These are phyloP conservation scores for Ambastaia sidthimunki DNA, from an alignment of 2,797 vertebrate genomes.

Conservation along the genomic window DNA sequence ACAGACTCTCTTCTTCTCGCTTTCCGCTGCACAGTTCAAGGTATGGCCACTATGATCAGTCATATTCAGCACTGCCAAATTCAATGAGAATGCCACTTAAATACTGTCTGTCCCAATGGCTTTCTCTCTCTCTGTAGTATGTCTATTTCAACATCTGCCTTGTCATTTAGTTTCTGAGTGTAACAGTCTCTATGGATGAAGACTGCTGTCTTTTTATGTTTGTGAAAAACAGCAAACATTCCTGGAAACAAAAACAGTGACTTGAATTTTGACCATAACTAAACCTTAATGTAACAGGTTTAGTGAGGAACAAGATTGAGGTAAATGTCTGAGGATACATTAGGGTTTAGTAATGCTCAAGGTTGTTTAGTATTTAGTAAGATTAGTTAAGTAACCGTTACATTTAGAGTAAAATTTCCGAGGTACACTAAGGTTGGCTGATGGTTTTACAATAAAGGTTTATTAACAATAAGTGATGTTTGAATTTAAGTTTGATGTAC, in stretches of 20 bases:
- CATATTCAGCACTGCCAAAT: conserved; percentile 28
- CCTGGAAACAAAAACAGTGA: not conserved
- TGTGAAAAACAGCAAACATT: conserved; percentile 13
- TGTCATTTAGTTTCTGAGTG: conserved; percentile 1
- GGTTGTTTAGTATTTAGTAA: too few relatives aligned
- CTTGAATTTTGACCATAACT: too few relatives aligned
- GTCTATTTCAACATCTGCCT: conserved; percentile 18
- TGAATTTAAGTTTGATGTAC: not conserved
- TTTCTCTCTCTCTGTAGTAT: conserved; percentile 32
- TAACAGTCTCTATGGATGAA: conserved; percentile 23
- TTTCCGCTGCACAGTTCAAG: conserved; percentile 26
- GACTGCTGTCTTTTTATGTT: conserved; percentile 26
- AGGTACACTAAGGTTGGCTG: too few relatives aligned
- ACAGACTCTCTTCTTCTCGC: conserved; percentile 6
- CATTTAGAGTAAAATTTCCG: too few relatives aligned
- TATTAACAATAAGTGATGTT: too few relatives aligned
- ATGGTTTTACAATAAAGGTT: too few relatives aligned
- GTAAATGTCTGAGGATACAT: not conserved
- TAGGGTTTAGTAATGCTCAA: not conserved
- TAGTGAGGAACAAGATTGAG: not conserved
- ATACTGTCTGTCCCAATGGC: not conserved
- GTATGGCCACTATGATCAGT: conserved; percentile 20
- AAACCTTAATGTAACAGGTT: not conserved
- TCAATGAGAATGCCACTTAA: not conserved
- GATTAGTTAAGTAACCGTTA: too few relatives aligned